Conservation (phyloP, 2,888 invertebrate species). For the Saturnia pavonia region DNA sequence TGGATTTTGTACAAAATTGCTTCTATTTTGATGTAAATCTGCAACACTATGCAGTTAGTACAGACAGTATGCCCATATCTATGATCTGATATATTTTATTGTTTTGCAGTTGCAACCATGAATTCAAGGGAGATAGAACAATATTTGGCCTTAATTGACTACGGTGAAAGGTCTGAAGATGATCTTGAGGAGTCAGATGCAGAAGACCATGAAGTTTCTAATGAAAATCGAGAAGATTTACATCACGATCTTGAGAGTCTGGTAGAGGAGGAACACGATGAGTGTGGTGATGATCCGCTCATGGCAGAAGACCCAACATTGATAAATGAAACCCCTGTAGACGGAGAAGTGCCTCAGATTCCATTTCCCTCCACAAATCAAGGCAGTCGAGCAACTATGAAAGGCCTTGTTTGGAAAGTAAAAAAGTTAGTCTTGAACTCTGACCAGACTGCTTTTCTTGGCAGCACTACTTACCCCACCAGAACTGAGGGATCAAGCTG, state of each 20-base stretch:
- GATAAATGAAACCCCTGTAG: constrained; percentile 38
- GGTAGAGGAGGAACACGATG: constrained; percentile 40
- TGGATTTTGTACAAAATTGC: constrained; percentile 34
- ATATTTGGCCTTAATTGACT: constrained; percentile 41
- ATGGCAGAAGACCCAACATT: constrained; percentile 39
- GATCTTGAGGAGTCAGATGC: constrained; percentile 42
- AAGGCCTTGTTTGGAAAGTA: constrained; percentile 42
- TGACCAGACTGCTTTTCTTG: constrained; percentile 46
- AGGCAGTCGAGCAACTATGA: constrained; percentile 43
- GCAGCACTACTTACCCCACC: constrained; percentile 42
- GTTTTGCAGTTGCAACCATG: constrained; percentile 39
- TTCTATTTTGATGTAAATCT: constrained; percentile 36
- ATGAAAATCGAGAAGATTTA: constrained; percentile 41
- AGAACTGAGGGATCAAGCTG: constrained; percentile 41
- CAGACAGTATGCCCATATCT: constrained; percentile 2
- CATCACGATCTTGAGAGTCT: constrained; percentile 42
- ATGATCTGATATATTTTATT: background rate
- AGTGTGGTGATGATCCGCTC: constrained; percentile 35
- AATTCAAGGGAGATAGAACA: constrained; percentile 41
- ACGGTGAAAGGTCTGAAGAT: constrained; percentile 41
- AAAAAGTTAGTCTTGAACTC: constrained; percentile 43
- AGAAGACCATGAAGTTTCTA: constrained; percentile 39
- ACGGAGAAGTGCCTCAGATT: constrained; percentile 40
- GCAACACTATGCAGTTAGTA: constrained; percentile 34
- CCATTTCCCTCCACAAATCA: constrained; percentile 42